These are phyloP conservation scores for Lates calcarifer DNA, from an alignment of 2,113 vertebrate species.

Conservation along the genomic window DNA sequence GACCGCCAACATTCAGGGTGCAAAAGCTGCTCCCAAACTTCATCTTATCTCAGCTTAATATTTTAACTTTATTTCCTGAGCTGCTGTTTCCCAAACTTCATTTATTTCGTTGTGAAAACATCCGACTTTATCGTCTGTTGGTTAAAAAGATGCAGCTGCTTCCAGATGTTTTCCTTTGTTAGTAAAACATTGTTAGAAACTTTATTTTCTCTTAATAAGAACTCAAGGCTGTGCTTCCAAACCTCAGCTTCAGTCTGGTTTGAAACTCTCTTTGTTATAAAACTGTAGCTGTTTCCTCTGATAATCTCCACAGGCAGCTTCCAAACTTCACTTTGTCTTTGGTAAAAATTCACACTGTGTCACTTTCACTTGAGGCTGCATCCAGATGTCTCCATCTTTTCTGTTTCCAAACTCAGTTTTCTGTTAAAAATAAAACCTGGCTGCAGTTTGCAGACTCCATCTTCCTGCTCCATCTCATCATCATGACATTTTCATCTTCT, in stretches of 20 bases:
- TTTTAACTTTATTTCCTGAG: neutral
- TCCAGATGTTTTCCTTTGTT: no score
- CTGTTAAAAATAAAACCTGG: neutral
- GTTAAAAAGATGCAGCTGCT: no score
- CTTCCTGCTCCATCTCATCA: neutral
- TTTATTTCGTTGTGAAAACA: neutral
- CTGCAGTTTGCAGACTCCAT: neutral
- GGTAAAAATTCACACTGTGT: neutral
- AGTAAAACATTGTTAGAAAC: no score
- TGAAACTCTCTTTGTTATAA: neutral
- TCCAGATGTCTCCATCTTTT: neutral
- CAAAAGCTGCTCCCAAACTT: conserved; percentile 87
- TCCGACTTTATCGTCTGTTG: no score
- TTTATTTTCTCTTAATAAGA: no score
- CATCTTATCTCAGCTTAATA: conserved; percentile 78
- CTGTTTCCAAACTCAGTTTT: neutral
- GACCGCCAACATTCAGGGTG: conserved; percentile 94
- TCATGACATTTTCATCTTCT: neutral
- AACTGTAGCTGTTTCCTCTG: no score
- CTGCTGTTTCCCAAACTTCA: neutral
- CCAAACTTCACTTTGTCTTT: neutral
- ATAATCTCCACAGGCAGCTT: neutral
- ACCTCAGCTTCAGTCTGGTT: no score
- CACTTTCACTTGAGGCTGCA: neutral
- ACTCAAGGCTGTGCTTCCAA: no score